A percentile compares a stretch with the other conserved stretches of the same genome.
These are phyloP conservation scores for Elachura formosa DNA, from an alignment of 2,113 vertebrate genomes.

Conservation along the genomic window DNA sequence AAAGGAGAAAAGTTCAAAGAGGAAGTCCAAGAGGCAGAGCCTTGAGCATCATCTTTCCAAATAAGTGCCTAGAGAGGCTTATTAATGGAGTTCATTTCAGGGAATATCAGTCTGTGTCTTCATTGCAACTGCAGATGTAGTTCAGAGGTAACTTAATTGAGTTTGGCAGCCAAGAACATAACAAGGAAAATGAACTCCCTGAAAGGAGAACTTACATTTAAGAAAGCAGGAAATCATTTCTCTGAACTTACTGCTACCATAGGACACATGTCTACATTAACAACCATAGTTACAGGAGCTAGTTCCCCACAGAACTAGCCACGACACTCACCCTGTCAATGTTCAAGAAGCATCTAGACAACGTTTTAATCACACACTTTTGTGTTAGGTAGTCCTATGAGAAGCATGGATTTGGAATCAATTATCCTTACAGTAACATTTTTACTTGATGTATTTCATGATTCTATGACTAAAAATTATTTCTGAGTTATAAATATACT, in stretches of 20 bases:
- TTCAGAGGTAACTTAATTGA: neutral
- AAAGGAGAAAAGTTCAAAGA: neutral
- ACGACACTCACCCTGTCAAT: neutral
- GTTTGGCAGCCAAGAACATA: neutral
- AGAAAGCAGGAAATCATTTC: neutral
- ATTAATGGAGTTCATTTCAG: neutral
- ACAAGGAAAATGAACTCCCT: neutral
- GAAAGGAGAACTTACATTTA: neutral
- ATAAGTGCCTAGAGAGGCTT: neutral
- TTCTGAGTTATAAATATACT: neutral
- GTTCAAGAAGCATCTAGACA: neutral
- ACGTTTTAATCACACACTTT: rapidly evolving
- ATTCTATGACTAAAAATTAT: neutral
- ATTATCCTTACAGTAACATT: neutral
- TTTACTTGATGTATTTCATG: neutral
- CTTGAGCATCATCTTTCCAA: neutral
- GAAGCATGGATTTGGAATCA: neutral
- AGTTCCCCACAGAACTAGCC: neutral
- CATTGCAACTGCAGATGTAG: neutral
- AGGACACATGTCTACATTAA: neutral
- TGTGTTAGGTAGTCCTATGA: neutral
- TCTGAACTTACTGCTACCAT: neutral
- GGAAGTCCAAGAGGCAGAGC: neutral
- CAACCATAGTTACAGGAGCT: neutral
- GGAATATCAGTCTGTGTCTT: neutral